These are phyloP conservation scores for Paramormyrops hopkinsi DNA, from an alignment of 2,797 vertebrate genomes.

Conservation along the genomic window DNA sequence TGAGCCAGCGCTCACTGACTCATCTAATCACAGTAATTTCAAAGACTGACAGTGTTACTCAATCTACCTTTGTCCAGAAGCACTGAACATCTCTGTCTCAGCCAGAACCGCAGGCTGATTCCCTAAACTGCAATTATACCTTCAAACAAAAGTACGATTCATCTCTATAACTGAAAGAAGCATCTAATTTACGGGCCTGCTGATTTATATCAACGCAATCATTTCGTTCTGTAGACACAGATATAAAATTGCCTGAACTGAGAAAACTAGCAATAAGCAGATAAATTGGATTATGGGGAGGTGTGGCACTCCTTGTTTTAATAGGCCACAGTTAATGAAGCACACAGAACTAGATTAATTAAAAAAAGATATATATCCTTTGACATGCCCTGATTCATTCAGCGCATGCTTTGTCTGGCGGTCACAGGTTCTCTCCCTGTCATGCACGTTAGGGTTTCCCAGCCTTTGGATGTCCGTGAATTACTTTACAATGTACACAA, in stretches of 20 bases:
- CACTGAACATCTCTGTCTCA: background rate
- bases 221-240: background rate
- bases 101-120: background rate
- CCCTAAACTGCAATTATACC: constrained; percentile 5
- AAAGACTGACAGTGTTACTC: constrained; percentile 14
- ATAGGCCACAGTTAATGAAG: background rate
- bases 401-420: background rate
- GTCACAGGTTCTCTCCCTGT: background rate
- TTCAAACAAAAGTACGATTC: constrained; percentile 5
- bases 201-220: background rate
- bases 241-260: background rate
- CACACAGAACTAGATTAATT: background rate
- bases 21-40: constrained; percentile 12
- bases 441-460: background rate
- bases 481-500: background rate
- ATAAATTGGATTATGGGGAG: background rate
- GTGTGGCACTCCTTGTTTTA: background rate
- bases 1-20: background rate
- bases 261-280: background rate
- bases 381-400: background rate
- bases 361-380: background rate
- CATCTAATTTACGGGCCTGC: background rate
- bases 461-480: background rate
- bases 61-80: constrained; percentile 1
- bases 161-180: background rate